Evolutionary conservation across 2,888 invertebrate species (phyloP).

Genomic region (Pasiphila rectangulata): DNA sequence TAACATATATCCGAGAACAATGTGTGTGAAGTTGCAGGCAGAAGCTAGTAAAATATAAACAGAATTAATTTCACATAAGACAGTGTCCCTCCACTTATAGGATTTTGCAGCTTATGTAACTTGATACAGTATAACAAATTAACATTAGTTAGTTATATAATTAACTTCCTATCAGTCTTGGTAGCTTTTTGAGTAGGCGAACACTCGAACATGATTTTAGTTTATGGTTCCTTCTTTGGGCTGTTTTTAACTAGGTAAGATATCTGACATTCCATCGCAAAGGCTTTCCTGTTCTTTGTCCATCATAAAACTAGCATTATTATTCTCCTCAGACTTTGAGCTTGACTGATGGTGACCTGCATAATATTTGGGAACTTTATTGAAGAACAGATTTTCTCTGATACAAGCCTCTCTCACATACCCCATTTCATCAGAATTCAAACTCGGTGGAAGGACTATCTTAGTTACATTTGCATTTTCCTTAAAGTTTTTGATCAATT

Average conservation of each 20-base stretch:
- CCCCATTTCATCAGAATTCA: slow-evolving; percentile 67
- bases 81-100: too few relatives aligned
- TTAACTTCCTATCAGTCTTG: too few relatives aligned
- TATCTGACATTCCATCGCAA: slow-evolving; percentile 3
- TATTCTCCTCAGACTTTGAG: slow-evolving; percentile 1
- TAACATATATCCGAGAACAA: too few relatives aligned
- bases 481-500: slow-evolving; percentile 70
- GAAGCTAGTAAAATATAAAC: too few relatives aligned
- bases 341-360: slow-evolving; percentile 2
- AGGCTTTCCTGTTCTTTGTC: slow-evolving; percentile 22
- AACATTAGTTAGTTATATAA: too few relatives aligned
- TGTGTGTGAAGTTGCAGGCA: too few relatives aligned
- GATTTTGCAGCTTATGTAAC: too few relatives aligned
- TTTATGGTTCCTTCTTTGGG: too few relatives aligned
- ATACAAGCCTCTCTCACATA: slow-evolving; percentile 71
- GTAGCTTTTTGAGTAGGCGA: too few relatives aligned
- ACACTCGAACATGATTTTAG: too few relatives aligned
- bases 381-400: slow-evolving; percentile 67
- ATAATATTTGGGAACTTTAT: slow-evolving; percentile 38
- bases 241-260: slow-evolving; percentile 1
- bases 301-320: slow-evolving; percentile 9
- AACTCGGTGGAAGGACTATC: slow-evolving; percentile 69
- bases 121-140: too few relatives aligned
- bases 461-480: slow-evolving; percentile 61
- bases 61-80: too few relatives aligned